Evolutionary conservation across 2,113 vertebrate genomes (phyloP).

Genomic region (Sialia sialis): DNA sequence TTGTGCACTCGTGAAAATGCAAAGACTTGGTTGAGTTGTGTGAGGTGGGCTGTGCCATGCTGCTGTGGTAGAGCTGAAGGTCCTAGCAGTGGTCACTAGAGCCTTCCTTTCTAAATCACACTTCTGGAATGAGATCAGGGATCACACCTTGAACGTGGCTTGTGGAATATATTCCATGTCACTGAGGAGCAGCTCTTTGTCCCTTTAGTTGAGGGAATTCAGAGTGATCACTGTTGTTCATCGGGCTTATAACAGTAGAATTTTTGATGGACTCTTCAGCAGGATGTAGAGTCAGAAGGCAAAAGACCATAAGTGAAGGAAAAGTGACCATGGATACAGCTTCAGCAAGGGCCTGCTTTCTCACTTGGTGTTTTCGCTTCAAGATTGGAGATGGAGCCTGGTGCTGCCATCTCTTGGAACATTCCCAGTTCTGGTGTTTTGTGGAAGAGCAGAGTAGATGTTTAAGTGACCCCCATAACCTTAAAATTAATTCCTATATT

Average conservation of each 20-base stretch:
- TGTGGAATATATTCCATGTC: neutral
- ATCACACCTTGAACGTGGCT: neutral
- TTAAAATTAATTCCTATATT: neutral
- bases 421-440: neutral
- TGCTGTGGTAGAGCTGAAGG: neutral
- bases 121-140: neutral
- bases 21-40: neutral
- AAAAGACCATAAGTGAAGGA: neutral
- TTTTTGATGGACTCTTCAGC: neutral
- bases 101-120: neutral
- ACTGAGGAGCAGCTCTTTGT: neutral
- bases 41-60: neutral
- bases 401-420: neutral
- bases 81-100: neutral
- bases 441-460: neutral
- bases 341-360: neutral
- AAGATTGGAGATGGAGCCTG: neutral
- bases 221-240: neutral
- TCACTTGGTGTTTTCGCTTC: neutral
- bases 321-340: neutral
- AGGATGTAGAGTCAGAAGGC: neutral
- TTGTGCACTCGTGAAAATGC: neutral
- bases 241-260: neutral
- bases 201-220: neutral
- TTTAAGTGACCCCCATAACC: neutral